phyloP scores from a whole-genome alignment of 2,113 vertebrate genomes.

The Thalassarche chlororhynchos region DNA sequence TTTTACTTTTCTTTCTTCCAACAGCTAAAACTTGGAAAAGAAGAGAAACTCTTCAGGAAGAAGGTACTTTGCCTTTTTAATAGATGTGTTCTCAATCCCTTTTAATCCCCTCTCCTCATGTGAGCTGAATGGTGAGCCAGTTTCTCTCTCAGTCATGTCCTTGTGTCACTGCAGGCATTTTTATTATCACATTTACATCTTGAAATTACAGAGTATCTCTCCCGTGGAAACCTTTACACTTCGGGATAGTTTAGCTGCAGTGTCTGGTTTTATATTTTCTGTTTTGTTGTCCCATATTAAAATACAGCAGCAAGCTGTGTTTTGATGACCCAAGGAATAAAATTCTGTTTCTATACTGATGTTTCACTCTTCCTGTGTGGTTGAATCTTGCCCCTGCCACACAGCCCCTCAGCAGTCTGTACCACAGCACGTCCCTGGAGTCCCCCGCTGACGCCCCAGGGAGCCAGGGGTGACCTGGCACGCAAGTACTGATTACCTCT shows the following conservation, averaged over 20 bases:
- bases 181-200: background rate
- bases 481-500: background rate
- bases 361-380: background rate
- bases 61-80: slow-evolving; percentile 64
- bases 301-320: background rate
- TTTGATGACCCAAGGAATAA: background rate
- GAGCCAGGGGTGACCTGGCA: background rate
- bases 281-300: background rate
- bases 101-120: background rate
- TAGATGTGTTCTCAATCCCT: background rate
- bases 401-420: background rate
- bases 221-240: background rate
- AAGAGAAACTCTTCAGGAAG: slow-evolving; percentile 78
- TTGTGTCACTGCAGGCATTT: background rate
- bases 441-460: background rate
- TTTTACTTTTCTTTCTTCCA: slow-evolving; percentile 39
- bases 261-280: background rate
- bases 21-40: slow-evolving; percentile 75
- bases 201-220: background rate
- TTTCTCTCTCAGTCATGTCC: background rate
- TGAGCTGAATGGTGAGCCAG: background rate
- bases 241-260: background rate
- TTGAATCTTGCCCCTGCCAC: background rate
- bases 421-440: background rate
- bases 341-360: background rate